These are phyloP conservation scores for Pollicipes pollicipes DNA, from an alignment of 1,140 invertebrate genomes.

Conservation along the genomic window DNA sequence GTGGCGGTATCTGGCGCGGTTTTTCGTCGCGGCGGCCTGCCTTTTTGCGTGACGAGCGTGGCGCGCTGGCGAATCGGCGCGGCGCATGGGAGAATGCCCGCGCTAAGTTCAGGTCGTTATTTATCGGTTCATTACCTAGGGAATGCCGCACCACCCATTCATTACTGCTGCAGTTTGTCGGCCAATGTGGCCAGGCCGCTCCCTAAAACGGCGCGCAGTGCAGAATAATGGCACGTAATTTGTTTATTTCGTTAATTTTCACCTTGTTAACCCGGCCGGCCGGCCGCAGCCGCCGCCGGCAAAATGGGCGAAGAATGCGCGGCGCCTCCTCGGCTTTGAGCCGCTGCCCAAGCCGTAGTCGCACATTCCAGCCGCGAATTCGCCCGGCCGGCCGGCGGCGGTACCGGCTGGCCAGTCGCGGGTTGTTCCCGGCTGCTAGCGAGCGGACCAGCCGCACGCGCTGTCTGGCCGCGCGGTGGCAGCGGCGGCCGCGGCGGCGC, in stretches of 20 bases:
- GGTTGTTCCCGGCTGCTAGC: neutral
- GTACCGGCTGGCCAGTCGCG: neutral
- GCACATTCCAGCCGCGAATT: neutral
- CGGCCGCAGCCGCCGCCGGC: no score
- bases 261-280: neutral
- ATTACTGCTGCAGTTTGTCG: neutral
- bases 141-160: neutral
- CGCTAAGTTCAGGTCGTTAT: neutral
- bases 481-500: no score
- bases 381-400: no score
- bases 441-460: neutral
- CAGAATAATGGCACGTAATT: neutral
- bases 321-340: neutral
- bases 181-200: no score
- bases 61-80: neutral
- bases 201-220: neutral
- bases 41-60: neutral
- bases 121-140: neutral
- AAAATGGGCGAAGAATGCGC: no score
- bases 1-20: no score
- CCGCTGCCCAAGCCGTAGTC: neutral
- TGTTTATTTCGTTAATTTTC: constrained; percentile 2
- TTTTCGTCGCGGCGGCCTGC: neutral
- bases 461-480: no score
- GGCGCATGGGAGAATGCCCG: neutral